phyloP scores from a whole-genome alignment of 2,888 invertebrate species.

The Cheilosia vulpina region DNA sequence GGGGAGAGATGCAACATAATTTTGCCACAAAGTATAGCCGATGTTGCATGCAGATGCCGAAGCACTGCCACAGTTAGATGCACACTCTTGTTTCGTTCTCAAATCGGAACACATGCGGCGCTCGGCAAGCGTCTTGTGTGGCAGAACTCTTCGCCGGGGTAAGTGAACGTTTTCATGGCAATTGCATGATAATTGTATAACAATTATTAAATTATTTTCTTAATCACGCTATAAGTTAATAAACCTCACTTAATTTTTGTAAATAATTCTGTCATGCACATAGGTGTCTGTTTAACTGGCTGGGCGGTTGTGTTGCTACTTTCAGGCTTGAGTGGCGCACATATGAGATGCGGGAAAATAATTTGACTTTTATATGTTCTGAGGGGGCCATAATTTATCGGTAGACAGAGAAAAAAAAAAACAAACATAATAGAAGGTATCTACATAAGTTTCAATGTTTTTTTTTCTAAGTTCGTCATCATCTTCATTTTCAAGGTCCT shows the following conservation, averaged over 20 bases:
- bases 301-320: not conserved
- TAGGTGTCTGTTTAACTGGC: not conserved
- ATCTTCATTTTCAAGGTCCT: too few species aligned
- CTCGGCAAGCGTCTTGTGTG: conserved; percentile 47
- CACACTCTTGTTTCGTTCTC: conserved; percentile 7
- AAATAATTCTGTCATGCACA: not conserved
- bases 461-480: too few species aligned
- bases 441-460: too few species aligned
- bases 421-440: too few species aligned
- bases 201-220: conserved; percentile 6
- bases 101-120: conserved; percentile 13
- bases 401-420: too few species aligned
- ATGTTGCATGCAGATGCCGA: conserved; percentile 11
- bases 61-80: not conserved
- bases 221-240: conserved; percentile 23
- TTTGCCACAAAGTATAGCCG: conserved; percentile 14
- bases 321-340: too few species aligned
- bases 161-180: conserved; percentile 14
- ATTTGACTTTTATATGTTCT: too few species aligned
- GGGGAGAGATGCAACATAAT: conserved; percentile 24
- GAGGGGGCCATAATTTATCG: too few species aligned
- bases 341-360: too few species aligned
- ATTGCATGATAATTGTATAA: conserved; percentile 15
- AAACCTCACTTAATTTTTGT: conserved; percentile 9
- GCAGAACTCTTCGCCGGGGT: conserved; percentile 3